These are phyloP conservation scores for Tylochromis polylepis DNA, from an alignment of 2,113 vertebrate species.

Conservation along the genomic window DNA sequence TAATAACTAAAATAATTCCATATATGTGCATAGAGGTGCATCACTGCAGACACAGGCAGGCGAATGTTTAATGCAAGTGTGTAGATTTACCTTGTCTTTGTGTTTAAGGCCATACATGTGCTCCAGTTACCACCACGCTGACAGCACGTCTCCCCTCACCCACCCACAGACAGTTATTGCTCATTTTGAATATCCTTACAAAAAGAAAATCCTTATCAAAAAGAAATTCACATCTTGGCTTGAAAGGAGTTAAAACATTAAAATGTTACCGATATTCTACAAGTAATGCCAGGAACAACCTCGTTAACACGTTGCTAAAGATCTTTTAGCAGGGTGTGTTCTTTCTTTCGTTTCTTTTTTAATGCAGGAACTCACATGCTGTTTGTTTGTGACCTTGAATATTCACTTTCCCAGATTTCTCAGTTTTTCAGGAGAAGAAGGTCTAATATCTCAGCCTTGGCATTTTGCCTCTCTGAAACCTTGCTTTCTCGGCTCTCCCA, in stretches of 20 bases:
- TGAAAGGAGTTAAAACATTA: background rate
- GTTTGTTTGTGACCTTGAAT: slow-evolving; percentile 57
- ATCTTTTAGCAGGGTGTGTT: background rate
- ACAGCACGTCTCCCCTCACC: background rate
- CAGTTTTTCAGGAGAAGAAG: slow-evolving; percentile 19
- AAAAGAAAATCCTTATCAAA: background rate
- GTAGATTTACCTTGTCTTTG: background rate
- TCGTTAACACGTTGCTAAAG: background rate
- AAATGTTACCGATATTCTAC: background rate
- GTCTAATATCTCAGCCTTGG: slow-evolving; percentile 62
- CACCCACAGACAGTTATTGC: background rate
- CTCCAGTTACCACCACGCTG: background rate
- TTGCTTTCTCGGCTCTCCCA: slow-evolving; percentile 56
- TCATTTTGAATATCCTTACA: background rate
- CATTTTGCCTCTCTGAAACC: slow-evolving; percentile 52
- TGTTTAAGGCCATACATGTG: background rate
- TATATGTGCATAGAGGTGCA: background rate
- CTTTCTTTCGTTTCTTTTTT: background rate
- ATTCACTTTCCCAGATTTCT: slow-evolving; percentile 39
- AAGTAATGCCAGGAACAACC: background rate
- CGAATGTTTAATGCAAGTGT: background rate
- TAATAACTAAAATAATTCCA: background rate
- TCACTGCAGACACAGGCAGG: background rate
- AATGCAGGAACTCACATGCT: background rate
- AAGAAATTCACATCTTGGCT: background rate